Base-by-base conservation (phyloP, 2,113 vertebrate species). In the Crotalus horridus region DNA sequence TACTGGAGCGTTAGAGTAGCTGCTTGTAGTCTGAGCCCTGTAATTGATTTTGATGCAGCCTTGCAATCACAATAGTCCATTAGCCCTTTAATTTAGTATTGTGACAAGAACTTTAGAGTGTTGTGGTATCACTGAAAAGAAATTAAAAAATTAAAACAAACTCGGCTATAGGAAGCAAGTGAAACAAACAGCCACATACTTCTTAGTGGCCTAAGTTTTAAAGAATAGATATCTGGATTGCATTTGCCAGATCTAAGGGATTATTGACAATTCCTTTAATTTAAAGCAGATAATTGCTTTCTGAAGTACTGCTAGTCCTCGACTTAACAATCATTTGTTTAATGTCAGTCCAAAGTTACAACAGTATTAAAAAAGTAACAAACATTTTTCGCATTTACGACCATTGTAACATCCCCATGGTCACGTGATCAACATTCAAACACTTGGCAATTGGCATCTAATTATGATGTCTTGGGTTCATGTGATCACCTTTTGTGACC, bases 11-110 rank as follows among this genome's bases (percentile, higher is more conserved):
- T 48, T 11, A 85, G 8, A 0, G 0, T 87, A 94, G 95, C 59
- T 86, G n/a, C 55, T 61, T 90, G 33, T 88, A 53, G 3, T 86
- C 88, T 93, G 69, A 92, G 1, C 11, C 8, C 54, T 43, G 1
- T 4, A 88, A 88, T 69, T 93, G 88, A 92, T 1, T 95, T 93
- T 74, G 90, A 8, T 89, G 92, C 46, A 95, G 69, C n/a, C 81
- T 88, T 94, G 12, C 88, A 90, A 59, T 92, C 88, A 91, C 58
- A 15, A 9, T 13, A 24, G 39, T 69, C 88, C 54, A 61, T 61
- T 39, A 61, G 29, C 48, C 69, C 93, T 93, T 95, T 95, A 56
- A 69, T 85, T 89, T 92, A 54, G 54, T 21, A 54, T 13, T 61
- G 56, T 85, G 29, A 69, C 88, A 92, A 91, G 53, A 92, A 54